Conservation (phyloP, 2,888 invertebrate species). For the Nipponacmea schrenckii region DNA sequence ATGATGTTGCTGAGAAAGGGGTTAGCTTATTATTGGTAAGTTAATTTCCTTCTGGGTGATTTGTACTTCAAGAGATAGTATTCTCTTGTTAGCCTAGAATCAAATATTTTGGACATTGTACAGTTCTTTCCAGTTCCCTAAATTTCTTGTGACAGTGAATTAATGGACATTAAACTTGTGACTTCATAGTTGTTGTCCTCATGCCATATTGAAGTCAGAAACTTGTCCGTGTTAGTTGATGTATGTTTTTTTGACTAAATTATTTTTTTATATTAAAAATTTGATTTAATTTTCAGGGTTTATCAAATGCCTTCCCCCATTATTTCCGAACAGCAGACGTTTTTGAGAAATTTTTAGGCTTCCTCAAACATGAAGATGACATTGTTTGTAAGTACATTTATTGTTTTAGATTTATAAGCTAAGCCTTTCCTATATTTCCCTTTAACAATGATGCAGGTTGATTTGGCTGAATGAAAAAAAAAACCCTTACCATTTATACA, state of each 20-base stretch:
- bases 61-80: not conserved
- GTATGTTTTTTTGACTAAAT: not conserved
- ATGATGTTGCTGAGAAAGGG: constrained; percentile 84
- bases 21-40: constrained; percentile 84
- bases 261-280: not conserved
- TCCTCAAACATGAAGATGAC: constrained; percentile 82
- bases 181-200: no score
- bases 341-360: constrained; percentile 78
- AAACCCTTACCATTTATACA: no score
- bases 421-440: no score
- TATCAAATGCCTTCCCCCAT: constrained; percentile 91
- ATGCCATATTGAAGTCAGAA: no score
- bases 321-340: constrained; percentile 91
- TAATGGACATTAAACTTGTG: no score
- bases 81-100: not conserved
- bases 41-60: constrained; percentile 20
- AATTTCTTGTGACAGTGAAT: no score
- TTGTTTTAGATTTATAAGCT: not conserved
- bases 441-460: no score
- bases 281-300: constrained; percentile 72
- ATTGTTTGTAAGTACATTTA: constrained; percentile 55
- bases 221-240: no score
- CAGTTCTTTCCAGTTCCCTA: no score
- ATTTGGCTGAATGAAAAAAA: no score
- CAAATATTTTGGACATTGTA: not conserved